Evolutionary conservation across 2,888 invertebrate species (phyloP).

Genomic region (Kryphioiulus occultus): DNA sequence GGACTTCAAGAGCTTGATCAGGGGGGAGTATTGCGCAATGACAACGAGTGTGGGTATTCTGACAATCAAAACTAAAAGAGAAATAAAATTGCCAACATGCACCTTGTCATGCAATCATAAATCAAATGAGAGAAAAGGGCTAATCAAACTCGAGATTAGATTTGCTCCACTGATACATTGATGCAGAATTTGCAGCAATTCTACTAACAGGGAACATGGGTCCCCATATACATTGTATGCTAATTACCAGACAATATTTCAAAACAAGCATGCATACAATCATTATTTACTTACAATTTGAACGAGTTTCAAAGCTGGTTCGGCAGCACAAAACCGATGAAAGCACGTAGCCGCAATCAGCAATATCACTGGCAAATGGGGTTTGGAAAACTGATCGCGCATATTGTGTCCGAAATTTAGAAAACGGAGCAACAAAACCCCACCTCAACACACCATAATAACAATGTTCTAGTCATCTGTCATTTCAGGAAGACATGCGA

Average conservation of each 20-base stretch:
- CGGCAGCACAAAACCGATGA: neutral
- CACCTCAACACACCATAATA: no score
- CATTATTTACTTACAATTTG: neutral
- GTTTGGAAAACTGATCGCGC: neutral
- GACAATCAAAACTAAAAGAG: no score
- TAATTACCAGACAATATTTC: neutral
- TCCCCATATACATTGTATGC: neutral
- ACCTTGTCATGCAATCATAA: no score
- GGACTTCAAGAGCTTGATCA: no score
- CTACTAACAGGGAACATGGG: no score
- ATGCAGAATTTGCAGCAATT: no score
- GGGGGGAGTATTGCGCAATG: no score
- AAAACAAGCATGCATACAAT: neutral
- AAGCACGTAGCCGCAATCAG: neutral
- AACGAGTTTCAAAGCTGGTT: slow-evolving; percentile 4
- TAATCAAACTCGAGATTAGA: no score
- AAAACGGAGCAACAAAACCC: neutral
- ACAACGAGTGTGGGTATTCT: no score
- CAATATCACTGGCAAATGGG: neutral
- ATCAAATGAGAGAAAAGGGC: no score
- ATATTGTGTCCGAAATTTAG: neutral
- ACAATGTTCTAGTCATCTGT: neutral
- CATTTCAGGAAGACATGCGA: neutral
- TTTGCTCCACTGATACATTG: no score
- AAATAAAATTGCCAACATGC: no score